phyloP scores from a whole-genome alignment of 2,113 vertebrate species.

The Penelope pileata region DNA sequence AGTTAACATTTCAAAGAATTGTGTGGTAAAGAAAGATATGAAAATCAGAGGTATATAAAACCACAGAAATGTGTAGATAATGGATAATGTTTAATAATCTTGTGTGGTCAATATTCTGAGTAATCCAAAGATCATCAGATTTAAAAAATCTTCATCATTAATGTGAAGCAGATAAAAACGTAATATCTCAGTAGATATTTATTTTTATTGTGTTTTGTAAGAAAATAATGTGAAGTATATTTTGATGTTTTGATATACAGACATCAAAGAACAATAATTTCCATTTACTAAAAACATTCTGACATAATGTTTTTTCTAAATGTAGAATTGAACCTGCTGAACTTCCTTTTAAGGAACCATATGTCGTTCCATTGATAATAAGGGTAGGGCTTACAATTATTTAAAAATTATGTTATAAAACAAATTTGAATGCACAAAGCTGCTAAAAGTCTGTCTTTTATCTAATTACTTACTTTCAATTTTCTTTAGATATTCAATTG shows the following conservation, averaged over 20 bases:
- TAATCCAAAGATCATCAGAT: background rate
- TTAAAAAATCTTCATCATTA: conserved; percentile 6
- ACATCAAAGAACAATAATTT: conserved; percentile 36
- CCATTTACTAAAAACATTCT: conserved; percentile 40
- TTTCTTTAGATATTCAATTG: conserved; percentile 91
- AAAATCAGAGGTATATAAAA: background rate
- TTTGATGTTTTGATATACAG: background rate
- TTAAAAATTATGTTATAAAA: conserved; percentile 17
- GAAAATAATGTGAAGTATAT: background rate
- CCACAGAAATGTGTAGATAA: background rate
- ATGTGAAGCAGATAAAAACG: background rate
- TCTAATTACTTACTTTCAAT: conserved; percentile 71
- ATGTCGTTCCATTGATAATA: conserved; percentile 54
- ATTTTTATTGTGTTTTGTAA: background rate
- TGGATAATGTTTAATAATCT: conserved; percentile 28
- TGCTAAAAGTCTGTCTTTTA: background rate
- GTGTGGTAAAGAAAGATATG: background rate
- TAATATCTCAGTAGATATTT: background rate
- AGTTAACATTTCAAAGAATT: background rate
- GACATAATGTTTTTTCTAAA: conserved; percentile 27
- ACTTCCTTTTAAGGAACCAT: conserved; percentile 6
- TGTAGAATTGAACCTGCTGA: background rate
- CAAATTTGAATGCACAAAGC: conserved; percentile 42
- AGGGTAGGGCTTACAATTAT: background rate
- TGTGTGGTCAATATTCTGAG: conserved; percentile 20